A percentile compares a stretch with the other conserved stretches of the same genome.
phyloP scores from a whole-genome alignment of 2,113 vertebrate genomes.

The Crocuta crocuta region DNA sequence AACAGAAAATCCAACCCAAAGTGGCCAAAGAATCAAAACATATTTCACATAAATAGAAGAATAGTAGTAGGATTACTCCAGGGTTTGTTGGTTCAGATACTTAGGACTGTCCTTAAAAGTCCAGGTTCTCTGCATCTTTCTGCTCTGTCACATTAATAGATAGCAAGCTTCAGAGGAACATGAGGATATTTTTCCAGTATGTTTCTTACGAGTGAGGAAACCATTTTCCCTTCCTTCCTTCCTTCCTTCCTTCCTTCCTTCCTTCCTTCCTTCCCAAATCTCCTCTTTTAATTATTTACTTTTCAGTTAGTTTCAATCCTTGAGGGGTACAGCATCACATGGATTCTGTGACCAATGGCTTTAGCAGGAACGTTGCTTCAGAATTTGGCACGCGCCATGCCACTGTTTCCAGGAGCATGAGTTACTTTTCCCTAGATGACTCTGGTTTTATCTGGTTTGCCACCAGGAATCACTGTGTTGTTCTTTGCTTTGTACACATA shows the following conservation, averaged over 20 bases:
- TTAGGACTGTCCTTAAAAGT: not conserved
- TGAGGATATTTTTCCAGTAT: not conserved
- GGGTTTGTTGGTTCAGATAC: not conserved
- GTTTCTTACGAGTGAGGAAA: not conserved
- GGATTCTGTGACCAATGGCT: too few species aligned
- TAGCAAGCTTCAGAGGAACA: not conserved
- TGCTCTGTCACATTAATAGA: not conserved
- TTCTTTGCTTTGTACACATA: conserved; percentile 98
- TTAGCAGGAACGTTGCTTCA: too few species aligned
- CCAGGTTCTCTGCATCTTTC: not conserved
- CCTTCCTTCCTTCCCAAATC: too few species aligned
- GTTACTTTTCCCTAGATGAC: not conserved
- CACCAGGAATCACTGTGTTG: not conserved
- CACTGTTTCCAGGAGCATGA: too few species aligned
- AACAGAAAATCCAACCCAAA: conserved; percentile 17
- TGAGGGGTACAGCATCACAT: too few species aligned
- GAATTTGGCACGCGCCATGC: too few species aligned
- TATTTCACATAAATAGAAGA: not conserved
- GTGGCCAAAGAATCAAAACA: not conserved
- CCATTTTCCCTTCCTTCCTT: not conserved
- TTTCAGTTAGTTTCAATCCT: too few species aligned
- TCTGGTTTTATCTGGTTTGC: not conserved
- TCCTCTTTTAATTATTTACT: too few species aligned
- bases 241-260: too few species aligned
- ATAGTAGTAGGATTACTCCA: not conserved